Base-by-base conservation (phyloP, 2,888 invertebrate genomes). In the Chloroclystis v-ata region DNA sequence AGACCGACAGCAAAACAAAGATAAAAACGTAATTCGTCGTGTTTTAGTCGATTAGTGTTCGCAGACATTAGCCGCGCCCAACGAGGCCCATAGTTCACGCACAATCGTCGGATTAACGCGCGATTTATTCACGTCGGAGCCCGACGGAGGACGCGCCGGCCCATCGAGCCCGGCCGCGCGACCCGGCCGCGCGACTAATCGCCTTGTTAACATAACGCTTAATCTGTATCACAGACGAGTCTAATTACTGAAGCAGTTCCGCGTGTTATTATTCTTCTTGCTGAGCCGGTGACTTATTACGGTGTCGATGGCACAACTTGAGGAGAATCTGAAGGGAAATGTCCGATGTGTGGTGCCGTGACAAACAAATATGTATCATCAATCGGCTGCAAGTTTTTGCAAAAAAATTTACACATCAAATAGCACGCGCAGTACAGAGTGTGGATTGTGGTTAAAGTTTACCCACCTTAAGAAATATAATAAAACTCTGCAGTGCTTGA, bases 21-120 rank as follows among this genome's bases (percentile, higher is more conserved):
- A n/a, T 33, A 33, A 16, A 33, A 33, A 16, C 26, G 10, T 47
- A 42, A 55, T 53, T 52, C 47, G 53, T 49, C 46, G 46, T 16
- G 32, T 8, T 11, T 37, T 45, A 39, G 37, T 30, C 52, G 51
- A 54, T 51, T 49, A 53, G 41, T 42, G 38, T 16, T 30, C 61
- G 63, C n/a, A n/a, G n/a, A 60, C 67, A 57, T 63, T 70, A 54
- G 60, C 62, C 11, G 29, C 10, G 12, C 29, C 11, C 10, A 11
- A 65, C 78, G 82, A 82, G 72, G 47, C 61, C 66, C 74, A 81
- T 82, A 82, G 78, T 78, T 83, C 82, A 81, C 75, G 75, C 78
- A 77, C 76, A 78, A 78, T 80, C 80, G 78, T 73, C 62, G 76
- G 78, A 79, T 78, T 80, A 78, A 74, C 77, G 69, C 63, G 65